These are phyloP conservation scores for Dioctria rufipes DNA, from an alignment of 2,888 invertebrate species.

Conservation along the genomic window DNA sequence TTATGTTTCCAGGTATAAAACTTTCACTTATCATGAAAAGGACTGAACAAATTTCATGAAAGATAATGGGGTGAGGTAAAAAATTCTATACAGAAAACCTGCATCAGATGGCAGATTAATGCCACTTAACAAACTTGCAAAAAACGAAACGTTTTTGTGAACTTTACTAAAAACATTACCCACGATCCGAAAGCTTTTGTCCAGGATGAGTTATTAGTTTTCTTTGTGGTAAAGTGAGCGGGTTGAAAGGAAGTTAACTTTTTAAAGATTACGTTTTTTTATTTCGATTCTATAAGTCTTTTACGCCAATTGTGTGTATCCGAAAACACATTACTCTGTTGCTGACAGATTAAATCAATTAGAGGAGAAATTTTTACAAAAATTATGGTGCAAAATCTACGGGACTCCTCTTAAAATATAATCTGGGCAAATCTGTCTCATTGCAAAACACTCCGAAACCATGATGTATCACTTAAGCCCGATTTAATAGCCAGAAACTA, in stretches of 20 bases:
- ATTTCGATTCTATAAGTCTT: not conserved
- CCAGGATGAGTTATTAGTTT: not conserved
- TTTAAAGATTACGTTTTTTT: not conserved
- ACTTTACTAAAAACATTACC: not conserved
- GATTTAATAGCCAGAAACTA: not conserved
- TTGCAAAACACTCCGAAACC: not conserved
- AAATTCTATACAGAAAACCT: not conserved
- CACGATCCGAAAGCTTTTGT: too few relatives aligned
- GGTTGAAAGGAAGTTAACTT: not conserved
- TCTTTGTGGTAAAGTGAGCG: not conserved
- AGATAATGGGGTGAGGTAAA: not conserved
- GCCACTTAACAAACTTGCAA: not conserved
- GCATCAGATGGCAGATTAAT: slow-evolving; percentile 28
- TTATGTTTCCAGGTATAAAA: not conserved
- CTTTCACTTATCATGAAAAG: slow-evolving; percentile 7
- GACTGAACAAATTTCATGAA: not conserved
- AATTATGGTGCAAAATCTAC: not conserved
- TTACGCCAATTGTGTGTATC: too few relatives aligned
- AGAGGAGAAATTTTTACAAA: not conserved
- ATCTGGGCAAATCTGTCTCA: not conserved
- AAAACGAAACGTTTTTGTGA: not conserved
- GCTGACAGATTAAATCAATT: not conserved
- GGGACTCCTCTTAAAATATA: not conserved
- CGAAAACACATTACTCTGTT: not conserved
- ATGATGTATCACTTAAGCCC: not conserved